These are phyloP conservation scores for Timema cristinae DNA, from an alignment of 2,888 invertebrate genomes.

Conservation along the genomic window DNA sequence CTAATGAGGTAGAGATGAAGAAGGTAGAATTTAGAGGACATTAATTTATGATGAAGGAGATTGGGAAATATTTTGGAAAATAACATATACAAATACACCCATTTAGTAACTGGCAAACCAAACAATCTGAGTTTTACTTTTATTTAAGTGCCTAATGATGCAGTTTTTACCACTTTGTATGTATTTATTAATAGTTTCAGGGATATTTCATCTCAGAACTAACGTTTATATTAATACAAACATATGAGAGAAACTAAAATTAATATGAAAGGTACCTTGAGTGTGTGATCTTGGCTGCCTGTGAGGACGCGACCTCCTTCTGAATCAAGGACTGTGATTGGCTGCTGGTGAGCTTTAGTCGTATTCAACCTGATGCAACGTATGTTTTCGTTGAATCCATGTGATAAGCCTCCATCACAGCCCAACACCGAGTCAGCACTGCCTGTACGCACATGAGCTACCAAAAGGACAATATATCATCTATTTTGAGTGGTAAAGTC, in stretches of 20 bases:
- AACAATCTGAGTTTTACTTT: too few species aligned
- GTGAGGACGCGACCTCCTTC: conserved; percentile 85
- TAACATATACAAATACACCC: too few species aligned
- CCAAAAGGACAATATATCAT: conserved; percentile 28
- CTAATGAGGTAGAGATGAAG: too few species aligned
- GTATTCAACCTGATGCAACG: conserved; percentile 67
- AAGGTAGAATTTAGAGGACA: too few species aligned
- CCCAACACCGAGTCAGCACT: conserved; percentile 64
- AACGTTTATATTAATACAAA: too few species aligned
- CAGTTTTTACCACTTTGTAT: too few species aligned
- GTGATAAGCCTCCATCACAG: conserved; percentile 35
- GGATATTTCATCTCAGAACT: too few species aligned
- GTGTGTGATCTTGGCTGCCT: conserved; percentile 89
- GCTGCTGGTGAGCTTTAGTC: conserved; percentile 85
- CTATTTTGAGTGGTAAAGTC: background rate
- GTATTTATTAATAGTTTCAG: too few species aligned
- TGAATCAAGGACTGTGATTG: conserved; percentile 83
- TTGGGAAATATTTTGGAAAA: too few species aligned
- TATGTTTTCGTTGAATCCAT: conserved; percentile 57
- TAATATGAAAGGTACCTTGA: conserved; percentile 61
- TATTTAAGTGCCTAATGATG: too few species aligned
- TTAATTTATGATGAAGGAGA: too few species aligned
- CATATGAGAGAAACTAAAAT: background rate
- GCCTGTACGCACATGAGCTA: conserved; percentile 75
- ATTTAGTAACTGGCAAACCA: too few species aligned